Percentiles rank a stretch among this genome's conserved stretches.
Evolutionary conservation across 2,113 vertebrate genomes (phyloP).

Genomic region (Scomber japonicus): DNA sequence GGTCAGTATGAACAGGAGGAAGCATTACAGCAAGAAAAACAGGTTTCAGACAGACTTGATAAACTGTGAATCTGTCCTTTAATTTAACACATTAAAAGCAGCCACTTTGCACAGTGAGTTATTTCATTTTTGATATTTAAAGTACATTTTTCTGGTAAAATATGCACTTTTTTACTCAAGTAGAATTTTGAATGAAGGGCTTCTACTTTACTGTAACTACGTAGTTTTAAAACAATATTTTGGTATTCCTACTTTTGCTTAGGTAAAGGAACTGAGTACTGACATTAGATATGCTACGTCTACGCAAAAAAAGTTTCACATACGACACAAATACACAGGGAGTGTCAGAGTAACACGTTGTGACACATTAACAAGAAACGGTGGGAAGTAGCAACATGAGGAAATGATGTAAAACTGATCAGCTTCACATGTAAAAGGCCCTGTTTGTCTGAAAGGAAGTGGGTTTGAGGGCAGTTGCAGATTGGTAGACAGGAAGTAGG

Average conservation of each 20-base stretch:
- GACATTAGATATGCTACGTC: not conserved
- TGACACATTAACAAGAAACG: conserved; percentile 53
- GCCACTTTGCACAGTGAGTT: too few species aligned
- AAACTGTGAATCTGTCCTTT: too few species aligned
- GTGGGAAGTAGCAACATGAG: conserved; percentile 49
- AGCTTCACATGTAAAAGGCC: conserved; percentile 40
- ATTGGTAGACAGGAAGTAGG: conserved; percentile 85
- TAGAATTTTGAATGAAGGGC: too few species aligned
- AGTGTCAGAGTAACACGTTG: conserved; percentile 18
- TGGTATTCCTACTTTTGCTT: not conserved
- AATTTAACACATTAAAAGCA: too few species aligned
- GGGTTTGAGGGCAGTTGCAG: conserved; percentile 81
- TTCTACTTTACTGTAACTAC: not conserved
- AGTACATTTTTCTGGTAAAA: too few species aligned
- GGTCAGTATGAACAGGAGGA: too few species aligned
- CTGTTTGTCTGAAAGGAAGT: conserved; percentile 81
- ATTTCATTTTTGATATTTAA: too few species aligned
- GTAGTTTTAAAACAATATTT: not conserved
- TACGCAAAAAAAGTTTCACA: not conserved
- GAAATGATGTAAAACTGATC: conserved; percentile 64
- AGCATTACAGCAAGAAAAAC: too few species aligned
- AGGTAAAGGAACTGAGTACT: not conserved
- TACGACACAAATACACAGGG: not conserved
- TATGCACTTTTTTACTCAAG: too few species aligned
- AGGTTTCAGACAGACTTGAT: too few species aligned